phyloP scores from a whole-genome alignment of 2,113 vertebrate species.

The Hippocampus guttulatus region DNA sequence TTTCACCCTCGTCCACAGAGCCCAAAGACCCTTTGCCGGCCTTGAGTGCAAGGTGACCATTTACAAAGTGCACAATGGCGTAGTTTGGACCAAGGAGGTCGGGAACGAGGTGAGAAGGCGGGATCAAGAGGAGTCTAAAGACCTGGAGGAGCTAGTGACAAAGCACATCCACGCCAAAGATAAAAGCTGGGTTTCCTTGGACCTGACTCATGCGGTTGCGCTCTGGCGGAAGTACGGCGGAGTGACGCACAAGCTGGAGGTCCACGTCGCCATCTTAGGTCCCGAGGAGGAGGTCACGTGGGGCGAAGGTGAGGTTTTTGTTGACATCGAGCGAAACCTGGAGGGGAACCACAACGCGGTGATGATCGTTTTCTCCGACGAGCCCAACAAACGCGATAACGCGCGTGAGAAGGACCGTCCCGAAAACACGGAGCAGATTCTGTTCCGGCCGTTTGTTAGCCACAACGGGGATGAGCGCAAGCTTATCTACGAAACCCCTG shows the following conservation, averaged over 20 bases:
- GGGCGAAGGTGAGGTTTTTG: conserved; percentile 41
- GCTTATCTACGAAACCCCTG: conserved; percentile 82
- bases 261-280: conserved; percentile 77
- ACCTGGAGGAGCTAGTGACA: conserved; percentile 76
- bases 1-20: conserved; percentile 78
- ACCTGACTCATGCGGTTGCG: conserved; percentile 80
- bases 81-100: conserved; percentile 53
- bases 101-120: conserved; percentile 45
- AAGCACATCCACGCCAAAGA: conserved; percentile 77
- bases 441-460: conserved; percentile 6
- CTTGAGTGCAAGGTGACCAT: conserved; percentile 83
- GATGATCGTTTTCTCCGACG: conserved; percentile 89
- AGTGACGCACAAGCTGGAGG: conserved; percentile 79
- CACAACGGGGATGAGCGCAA: conserved; percentile 69
- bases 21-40: conserved; percentile 69
- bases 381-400: conserved; percentile 76
- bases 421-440: conserved; percentile 52
- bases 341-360: conserved; percentile 81
- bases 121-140: conserved; percentile 49
- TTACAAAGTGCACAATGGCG: conserved; percentile 69
- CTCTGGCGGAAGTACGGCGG: conserved; percentile 77
- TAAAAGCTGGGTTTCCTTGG: conserved; percentile 90
- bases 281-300: conserved; percentile 22
- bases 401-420: conserved; percentile 73
- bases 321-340: conserved; percentile 77